phyloP scores from a whole-genome alignment of 2,888 invertebrate species.

The Nesidiocoris tenuis region DNA sequence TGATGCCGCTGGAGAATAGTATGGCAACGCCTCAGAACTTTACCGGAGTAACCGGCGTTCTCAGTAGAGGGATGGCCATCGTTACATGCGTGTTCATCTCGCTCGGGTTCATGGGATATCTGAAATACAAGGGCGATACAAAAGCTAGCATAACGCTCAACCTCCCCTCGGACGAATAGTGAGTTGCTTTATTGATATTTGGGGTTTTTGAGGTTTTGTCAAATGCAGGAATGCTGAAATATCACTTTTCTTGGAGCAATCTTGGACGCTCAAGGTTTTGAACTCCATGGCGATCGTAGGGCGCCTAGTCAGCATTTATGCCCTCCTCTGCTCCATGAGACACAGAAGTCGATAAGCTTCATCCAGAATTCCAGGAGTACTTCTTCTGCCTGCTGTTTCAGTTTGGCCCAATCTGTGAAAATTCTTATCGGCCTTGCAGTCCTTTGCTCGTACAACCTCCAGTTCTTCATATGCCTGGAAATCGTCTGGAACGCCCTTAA shows the following conservation, averaged over 20 bases:
- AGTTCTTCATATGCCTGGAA: constrained; percentile 94
- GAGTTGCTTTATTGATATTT: too few species aligned
- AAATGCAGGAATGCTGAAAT: too few species aligned
- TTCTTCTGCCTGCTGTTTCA: too few species aligned
- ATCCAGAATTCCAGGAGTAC: too few species aligned
- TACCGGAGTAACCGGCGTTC: constrained; percentile 76
- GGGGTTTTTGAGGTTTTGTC: too few species aligned
- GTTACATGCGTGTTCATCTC: constrained; percentile 85
- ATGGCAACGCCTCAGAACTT: constrained; percentile 87
- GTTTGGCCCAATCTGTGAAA: constrained; percentile 81
- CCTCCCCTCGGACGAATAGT: constrained; percentile 60
- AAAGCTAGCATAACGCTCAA: constrained; percentile 81
- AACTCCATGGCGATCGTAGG: too few species aligned
- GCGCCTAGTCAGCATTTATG: too few species aligned
- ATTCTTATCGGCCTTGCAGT: constrained; percentile 86
- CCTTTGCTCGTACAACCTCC: constrained; percentile 91
- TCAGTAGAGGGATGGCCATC: constrained; percentile 83
- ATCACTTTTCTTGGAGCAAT: too few species aligned
- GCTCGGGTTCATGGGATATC: constrained; percentile 88
- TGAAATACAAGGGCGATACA: constrained; percentile 69
- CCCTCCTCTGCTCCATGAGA: too few species aligned
- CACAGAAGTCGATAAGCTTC: too few species aligned
- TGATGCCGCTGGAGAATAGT: constrained; percentile 93
- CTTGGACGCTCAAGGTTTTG: too few species aligned
- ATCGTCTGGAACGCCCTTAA: constrained; percentile 85